Evolutionary conservation across 2,888 invertebrate genomes (phyloP).

Genomic region (Yponomeuta evonymella): DNA sequence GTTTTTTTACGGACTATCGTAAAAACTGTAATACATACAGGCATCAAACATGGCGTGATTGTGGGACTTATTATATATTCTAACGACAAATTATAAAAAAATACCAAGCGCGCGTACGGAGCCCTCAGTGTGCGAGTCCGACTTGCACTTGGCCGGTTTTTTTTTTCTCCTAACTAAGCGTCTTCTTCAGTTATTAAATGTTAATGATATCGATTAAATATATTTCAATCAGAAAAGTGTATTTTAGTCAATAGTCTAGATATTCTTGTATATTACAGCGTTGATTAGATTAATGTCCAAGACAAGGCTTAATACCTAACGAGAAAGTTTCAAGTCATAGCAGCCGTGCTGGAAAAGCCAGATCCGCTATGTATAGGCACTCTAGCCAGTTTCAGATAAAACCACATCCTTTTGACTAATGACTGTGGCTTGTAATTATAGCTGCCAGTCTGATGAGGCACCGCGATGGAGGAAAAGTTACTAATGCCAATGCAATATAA

Average conservation of each 20-base stretch:
- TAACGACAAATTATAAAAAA: too few relatives aligned
- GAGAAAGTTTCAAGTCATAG: background rate
- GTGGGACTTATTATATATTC: too few relatives aligned
- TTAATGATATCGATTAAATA: background rate
- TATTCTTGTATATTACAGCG: background rate
- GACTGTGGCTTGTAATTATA: constrained; percentile 4
- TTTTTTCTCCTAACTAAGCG: too few relatives aligned
- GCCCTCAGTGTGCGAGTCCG: too few relatives aligned
- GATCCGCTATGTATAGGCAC: background rate
- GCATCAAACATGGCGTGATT: too few relatives aligned
- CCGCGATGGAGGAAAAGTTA: background rate
- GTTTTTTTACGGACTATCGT: too few relatives aligned
- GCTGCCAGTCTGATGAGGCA: background rate
- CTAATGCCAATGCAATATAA: background rate
- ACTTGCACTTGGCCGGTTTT: too few relatives aligned
- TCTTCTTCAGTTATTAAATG: background rate
- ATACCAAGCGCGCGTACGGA: too few relatives aligned
- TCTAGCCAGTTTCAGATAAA: background rate
- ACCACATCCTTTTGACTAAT: constrained; percentile 1
- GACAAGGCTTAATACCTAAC: background rate
- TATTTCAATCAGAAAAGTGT: background rate
- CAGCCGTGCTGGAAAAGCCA: background rate
- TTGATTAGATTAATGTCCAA: background rate
- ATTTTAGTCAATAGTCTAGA: background rate
- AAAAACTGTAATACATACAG: too few relatives aligned